A percentile compares a stretch with the other conserved stretches of the same genome.
These are phyloP conservation scores for Tetheella fluctuosa DNA, from an alignment of 2,888 invertebrate species.

Conservation along the genomic window DNA sequence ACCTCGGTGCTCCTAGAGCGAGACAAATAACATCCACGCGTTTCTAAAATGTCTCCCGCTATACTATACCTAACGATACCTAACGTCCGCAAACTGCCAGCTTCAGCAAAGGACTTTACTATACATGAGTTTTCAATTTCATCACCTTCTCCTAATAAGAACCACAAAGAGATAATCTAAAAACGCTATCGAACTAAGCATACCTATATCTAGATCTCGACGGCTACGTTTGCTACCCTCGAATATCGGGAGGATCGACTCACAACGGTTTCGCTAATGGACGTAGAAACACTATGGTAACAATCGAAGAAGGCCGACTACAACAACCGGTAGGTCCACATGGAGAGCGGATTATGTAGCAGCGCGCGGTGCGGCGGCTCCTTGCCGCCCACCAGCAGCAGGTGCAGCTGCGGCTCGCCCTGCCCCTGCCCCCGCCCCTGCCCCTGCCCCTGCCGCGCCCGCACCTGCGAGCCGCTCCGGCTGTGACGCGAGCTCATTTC, in stretches of 20 bases:
- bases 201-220: constrained; percentile 25
- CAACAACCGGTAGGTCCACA: constrained; percentile 89
- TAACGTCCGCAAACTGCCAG: not conserved
- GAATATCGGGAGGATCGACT: not conserved
- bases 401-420: constrained; percentile 45
- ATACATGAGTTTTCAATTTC: too few species aligned
- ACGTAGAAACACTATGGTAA: constrained; percentile 27
- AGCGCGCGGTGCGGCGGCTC: constrained; percentile 91
- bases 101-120: not conserved
- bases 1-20: not conserved
- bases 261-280: constrained; percentile 38
- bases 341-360: constrained; percentile 89
- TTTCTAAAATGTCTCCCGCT: not conserved
- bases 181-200: not conserved
- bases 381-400: constrained; percentile 88
- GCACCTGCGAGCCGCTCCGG: constrained; percentile 44
- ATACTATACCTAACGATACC: too few species aligned
- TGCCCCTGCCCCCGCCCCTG: constrained; percentile 45
- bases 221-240: constrained; percentile 24
- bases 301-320: constrained; percentile 31
- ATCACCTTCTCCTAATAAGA: not conserved
- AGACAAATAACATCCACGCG: not conserved
- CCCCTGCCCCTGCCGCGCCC: constrained; percentile 36
- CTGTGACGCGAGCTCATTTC: constrained; percentile 47
- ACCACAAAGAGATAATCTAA: not conserved